Evolutionary conservation across 2,797 vertebrate genomes (phyloP), one percentile per base, ranked within the genome.

Genomic region (Characodon lateralis): DNA sequence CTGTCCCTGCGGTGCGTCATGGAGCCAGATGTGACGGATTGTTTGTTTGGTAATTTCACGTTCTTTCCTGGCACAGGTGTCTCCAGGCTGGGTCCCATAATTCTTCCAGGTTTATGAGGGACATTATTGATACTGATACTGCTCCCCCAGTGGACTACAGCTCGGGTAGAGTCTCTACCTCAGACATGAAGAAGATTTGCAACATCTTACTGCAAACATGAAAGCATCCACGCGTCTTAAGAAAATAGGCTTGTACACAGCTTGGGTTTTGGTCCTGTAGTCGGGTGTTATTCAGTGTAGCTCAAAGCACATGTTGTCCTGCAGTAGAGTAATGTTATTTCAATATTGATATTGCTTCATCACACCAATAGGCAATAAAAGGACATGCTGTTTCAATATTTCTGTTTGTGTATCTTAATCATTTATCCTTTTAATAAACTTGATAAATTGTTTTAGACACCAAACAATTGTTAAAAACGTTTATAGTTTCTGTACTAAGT

Each of bases 81-180:
- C 72, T 59, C 56, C n/a, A 46, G 56, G 56, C 43, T 73, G 39
- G 26, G 20, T 59, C 28, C 2, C n/a, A 22, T 61, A 18, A 35
- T 63, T 74, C 46, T 55, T 74, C 18, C 72, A 61, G 72, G 56
- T 74, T 74, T 63, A 46, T 28, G 53, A 48, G 59, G 43, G 55
- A 43, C 8, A 41, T 73, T 58, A 43, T 41, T 73, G 71, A 55
- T 41, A 22, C 71, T 41, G 71, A 41, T n/a, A 35, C 24, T 73
- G 55, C 16, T 59, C 55, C 41, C 72, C 55, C 55, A 73, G 39
- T 16, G 28, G 72, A 59, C 72, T 41, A 48, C 20, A 46, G 35
- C 53, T 58, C 12, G n/a, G 31, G 41, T 31, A 56, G 14, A 58
- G 24, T 46, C 58, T 59, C 41, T 53, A 6, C 43, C 56, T 28